Conservation (phyloP, 2,888 invertebrate genomes). For the Craniophora ligustri region DNA sequence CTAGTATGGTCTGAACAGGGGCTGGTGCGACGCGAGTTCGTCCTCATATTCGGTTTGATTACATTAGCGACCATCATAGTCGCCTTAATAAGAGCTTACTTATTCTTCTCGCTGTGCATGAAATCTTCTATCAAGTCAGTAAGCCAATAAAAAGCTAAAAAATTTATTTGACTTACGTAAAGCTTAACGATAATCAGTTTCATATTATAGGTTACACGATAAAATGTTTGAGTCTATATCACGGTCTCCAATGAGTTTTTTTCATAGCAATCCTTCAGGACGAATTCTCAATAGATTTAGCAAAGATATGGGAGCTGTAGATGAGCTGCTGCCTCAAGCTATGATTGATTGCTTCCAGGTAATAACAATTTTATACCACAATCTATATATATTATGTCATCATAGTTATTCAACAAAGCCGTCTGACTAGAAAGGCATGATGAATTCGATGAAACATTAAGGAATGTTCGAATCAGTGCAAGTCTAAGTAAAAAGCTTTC, state of each 20-base stretch:
- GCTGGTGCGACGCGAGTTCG: constrained; percentile 70
- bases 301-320: constrained; percentile 95
- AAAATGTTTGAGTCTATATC: constrained; percentile 90
- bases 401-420: too few relatives aligned
- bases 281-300: constrained; percentile 94
- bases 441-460: too few relatives aligned
- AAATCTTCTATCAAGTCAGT: constrained; percentile 89
- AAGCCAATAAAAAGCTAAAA: too few relatives aligned
- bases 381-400: too few relatives aligned
- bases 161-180: neutral
- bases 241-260: constrained; percentile 90
- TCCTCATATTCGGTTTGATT: constrained; percentile 88
- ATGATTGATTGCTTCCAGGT: constrained; percentile 92
- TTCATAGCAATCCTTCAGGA: constrained; percentile 94
- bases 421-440: too few relatives aligned
- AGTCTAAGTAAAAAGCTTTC: too few relatives aligned
- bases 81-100: constrained; percentile 90
- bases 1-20: constrained; percentile 77
- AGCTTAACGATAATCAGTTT: neutral
- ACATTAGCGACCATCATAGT: constrained; percentile 87
- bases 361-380: constrained; percentile 5
- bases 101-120: constrained; percentile 91
- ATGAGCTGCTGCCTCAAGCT: constrained; percentile 93
- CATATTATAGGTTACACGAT: constrained; percentile 88
- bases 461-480: too few relatives aligned